Evolutionary conservation across 2,113 vertebrate genomes (phyloP), one percentile per base, ranked within the genome.

Genomic region (Phyllopteryx taeniolatus): DNA sequence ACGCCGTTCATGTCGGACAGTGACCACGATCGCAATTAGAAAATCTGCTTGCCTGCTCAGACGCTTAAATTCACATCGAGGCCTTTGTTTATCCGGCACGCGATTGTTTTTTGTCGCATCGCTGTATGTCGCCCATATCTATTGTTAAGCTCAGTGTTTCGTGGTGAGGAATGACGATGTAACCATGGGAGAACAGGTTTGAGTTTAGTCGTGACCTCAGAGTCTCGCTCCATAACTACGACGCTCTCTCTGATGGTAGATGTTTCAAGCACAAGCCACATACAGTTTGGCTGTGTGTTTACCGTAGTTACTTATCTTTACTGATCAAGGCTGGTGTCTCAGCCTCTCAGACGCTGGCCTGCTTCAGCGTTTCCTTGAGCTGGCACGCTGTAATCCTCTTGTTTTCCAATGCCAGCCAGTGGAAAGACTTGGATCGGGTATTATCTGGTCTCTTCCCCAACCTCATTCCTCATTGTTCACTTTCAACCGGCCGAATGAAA

Each of bases 351-450:
- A 75, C 33, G 31, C 20, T 75, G 78, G 76, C 76, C 33, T 0
- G 17, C 71, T 27, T 56, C 49, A 22, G 47, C 15, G 54, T 79
- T 79, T 68, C 77, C 53, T 68, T 67, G 54, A 84, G 79, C 81
- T 1, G 31, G 51, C 65, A 71, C 13, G 63, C 68, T 27, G 33
- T 87, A 82, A 86, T 87, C 85, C 76, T 78, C 72, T 39, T 15
- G 35, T 68, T 56, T 54, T 65, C 67, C 42, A 19, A 64, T 79
- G 65, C 72, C 72, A 73, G 7, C 63, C n/a, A n/a, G n/a, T 22
- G n/a, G 31, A 17, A 9, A 20, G 51, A 19, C 20, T 46, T 4
- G 1, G 47, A 22, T 51, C n/a, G 7, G 8, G 9, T 27, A 33
- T 27, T 8, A 22, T 53, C 2, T 39, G 13, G 13, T 14, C 11